Percentiles rank a stretch among this genome's conserved stretches.
phyloP scores from a whole-genome alignment of 2,888 invertebrate species.

The Chorisops tibialis region DNA sequence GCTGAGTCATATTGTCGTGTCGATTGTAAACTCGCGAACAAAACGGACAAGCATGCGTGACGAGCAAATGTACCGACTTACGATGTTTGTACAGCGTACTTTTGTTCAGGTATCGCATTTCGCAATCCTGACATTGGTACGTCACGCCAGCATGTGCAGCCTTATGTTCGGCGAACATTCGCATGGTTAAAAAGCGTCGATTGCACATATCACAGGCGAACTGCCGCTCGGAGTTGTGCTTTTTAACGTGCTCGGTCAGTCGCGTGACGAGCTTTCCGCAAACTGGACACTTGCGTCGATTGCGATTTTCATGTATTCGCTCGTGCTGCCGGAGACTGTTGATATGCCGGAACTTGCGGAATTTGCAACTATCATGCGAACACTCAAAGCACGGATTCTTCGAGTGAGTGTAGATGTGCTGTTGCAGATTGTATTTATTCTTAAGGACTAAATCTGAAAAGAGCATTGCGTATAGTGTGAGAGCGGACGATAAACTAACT shows the following conservation, averaged over 20 bases:
- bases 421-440: slow-evolving; percentile 25
- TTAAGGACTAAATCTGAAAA: slow-evolving; percentile 12
- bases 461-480: not conserved
- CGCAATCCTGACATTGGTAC: slow-evolving; percentile 11
- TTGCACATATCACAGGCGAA: slow-evolving; percentile 22
- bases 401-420: slow-evolving; percentile 21
- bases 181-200: slow-evolving; percentile 4
- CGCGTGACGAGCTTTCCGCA: slow-evolving; percentile 20
- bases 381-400: slow-evolving; percentile 11
- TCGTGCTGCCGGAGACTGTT: slow-evolving; percentile 23
- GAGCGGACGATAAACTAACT: not conserved
- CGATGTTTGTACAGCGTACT: slow-evolving; percentile 24
- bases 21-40: slow-evolving; percentile 19
- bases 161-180: slow-evolving; percentile 6
- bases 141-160: slow-evolving; percentile 3
- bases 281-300: slow-evolving; percentile 26
- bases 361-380: slow-evolving; percentile 3
- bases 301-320: slow-evolving; percentile 13
- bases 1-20: slow-evolving; percentile 19
- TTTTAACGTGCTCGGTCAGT: slow-evolving; percentile 13
- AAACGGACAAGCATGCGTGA: slow-evolving; percentile 1
- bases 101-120: not conserved
- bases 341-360: slow-evolving; percentile 13
- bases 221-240: slow-evolving; percentile 8
- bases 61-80: slow-evolving; percentile 3